A percentile compares a stretch with the other conserved stretches of the same genome.
Evolutionary conservation across 2,888 invertebrate genomes (phyloP).

Genomic region (Cyclophora albipunctata): DNA sequence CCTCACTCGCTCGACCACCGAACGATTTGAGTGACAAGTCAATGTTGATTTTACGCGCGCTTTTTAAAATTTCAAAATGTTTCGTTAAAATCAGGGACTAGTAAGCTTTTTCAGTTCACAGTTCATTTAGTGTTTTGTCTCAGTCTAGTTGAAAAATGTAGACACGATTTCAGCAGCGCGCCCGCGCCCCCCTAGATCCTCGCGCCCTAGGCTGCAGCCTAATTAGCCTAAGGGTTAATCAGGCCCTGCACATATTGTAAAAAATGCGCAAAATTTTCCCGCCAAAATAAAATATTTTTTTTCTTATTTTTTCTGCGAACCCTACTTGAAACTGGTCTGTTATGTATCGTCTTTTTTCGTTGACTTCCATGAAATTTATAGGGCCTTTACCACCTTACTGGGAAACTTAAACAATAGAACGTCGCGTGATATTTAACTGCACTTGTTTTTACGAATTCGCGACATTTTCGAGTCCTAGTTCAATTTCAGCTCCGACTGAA

Average conservation of each 20-base stretch:
- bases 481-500: no score
- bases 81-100: not conserved
- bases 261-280: no score
- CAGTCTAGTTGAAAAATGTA: not conserved
- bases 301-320: not conserved
- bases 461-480: no score
- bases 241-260: not conserved
- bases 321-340: constrained; percentile 4
- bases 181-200: constrained; percentile 2
- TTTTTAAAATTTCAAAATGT: not conserved
- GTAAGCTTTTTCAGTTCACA: not conserved
- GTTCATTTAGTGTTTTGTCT: not conserved
- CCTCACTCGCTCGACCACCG: not conserved
- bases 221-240: constrained; percentile 5
- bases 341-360: constrained; percentile 5
- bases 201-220: constrained; percentile 8
- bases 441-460: not conserved
- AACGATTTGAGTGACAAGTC: not conserved
- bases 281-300: no score
- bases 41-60: not conserved
- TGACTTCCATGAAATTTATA: constrained; percentile 7
- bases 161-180: constrained; percentile 2
- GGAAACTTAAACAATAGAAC: constrained; percentile 1
- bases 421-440: not conserved
- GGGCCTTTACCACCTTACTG: constrained; percentile 2